Evolutionary conservation across 2,113 vertebrate species (phyloP), one percentile per base, ranked within the genome.

Genomic region (Bujurquina vittata): DNA sequence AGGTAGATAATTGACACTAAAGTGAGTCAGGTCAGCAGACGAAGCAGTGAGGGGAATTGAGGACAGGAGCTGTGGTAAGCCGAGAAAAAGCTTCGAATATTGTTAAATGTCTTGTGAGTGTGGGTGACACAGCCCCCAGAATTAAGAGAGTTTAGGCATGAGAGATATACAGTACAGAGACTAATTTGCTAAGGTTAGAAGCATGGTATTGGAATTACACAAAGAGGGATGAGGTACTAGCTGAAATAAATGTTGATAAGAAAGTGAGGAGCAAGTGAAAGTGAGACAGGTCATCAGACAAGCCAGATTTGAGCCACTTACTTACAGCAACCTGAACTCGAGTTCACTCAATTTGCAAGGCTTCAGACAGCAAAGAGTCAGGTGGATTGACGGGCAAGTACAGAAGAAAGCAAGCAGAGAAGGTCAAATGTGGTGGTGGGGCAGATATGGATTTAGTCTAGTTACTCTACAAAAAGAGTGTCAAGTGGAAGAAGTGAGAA

Each of bases 321-420:
- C 87, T 81, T 84, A 56, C 55, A 69, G 72, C 67, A 46, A 58
- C 58, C 84, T 72, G 83, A 88, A 72, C 79, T 80, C 4, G 10
- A 80, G 83, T 77, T 89, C 46, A 23, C 86, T 90, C 87, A 87
- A 94, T 92, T 92, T 92, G 86, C 86, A 84, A 76, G 77, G 86
- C 58, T 81, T 91, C 73, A 84, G 85, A 84, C 79, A 56, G 75
- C 67, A 59, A 65, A 65, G 87, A 84, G 77, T 62, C 79, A 8
- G 79, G 31, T 7, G 20, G 87, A 90, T 83, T 91, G 89, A 85
- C 87, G 84, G 83, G 58, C 43, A 73, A 81, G 78, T 76, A 46
- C 14, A 29, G 65, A 75, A 65, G 88, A 85, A 83, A 81, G 88
- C 35, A 77, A 88, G 76, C 40, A 61, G 82, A 80, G 77, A 90